Percentiles rank a stretch among this genome's conserved stretches.
phyloP scores from a whole-genome alignment of 1,140 invertebrate species.

The Galleria mellonella region DNA sequence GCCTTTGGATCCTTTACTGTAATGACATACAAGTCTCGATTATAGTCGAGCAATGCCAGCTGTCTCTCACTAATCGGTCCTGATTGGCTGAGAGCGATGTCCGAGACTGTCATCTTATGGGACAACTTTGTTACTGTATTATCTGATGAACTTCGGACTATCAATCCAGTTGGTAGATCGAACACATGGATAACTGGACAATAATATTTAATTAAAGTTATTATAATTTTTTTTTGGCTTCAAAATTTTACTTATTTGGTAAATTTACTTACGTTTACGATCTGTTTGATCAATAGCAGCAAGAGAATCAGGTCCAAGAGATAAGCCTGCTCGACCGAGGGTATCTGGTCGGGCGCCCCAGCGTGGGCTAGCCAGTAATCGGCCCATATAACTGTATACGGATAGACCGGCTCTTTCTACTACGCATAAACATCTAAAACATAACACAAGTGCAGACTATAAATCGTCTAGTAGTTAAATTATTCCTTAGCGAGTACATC shows the following conservation, averaged over 20 bases:
- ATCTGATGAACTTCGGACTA: slow-evolving; percentile 73
- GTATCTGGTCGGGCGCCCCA: slow-evolving; percentile 79
- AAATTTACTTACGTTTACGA: slow-evolving; percentile 79
- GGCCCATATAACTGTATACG: slow-evolving; percentile 92
- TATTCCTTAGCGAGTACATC: no score
- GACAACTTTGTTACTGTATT: slow-evolving; percentile 78
- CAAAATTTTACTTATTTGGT: neutral
- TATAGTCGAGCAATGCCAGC: slow-evolving; percentile 63
- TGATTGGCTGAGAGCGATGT: slow-evolving; percentile 86
- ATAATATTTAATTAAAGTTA: no score
- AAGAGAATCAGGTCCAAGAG: slow-evolving; percentile 88
- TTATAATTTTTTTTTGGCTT: neutral
- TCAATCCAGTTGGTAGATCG: slow-evolving; percentile 84
- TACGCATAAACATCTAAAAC: slow-evolving; percentile 86
- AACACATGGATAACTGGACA: slow-evolving; percentile 87
- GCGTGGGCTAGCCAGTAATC: slow-evolving; percentile 84
- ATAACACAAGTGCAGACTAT: no score
- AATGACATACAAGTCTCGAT: slow-evolving; percentile 68
- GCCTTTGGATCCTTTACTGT: slow-evolving; percentile 80
- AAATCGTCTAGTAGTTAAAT: no score
- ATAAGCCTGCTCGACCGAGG: slow-evolving; percentile 66
- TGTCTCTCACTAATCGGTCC: slow-evolving; percentile 75
- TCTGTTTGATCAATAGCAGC: slow-evolving; percentile 89
- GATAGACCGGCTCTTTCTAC: slow-evolving; percentile 85
- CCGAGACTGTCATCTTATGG: slow-evolving; percentile 80